Base-by-base conservation (phyloP, 2,888 invertebrate genomes). In the Campaea margaritaria region DNA sequence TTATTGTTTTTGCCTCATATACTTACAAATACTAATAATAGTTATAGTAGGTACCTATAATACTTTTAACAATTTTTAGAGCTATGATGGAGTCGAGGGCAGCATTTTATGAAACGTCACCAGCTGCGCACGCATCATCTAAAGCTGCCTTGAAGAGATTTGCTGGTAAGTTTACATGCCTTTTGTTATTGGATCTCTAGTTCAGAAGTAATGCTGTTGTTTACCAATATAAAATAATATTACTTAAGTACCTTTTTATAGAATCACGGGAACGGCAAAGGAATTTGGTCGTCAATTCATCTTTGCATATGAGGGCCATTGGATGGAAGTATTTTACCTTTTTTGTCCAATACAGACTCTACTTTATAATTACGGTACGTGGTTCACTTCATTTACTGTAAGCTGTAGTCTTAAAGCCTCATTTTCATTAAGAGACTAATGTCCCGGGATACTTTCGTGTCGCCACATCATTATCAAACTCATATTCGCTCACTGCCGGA, bases 291-390 rank as follows among this genome's bases (percentile, higher is more conserved):
- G 68, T 63, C n/a, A 38, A 64, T 11, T 66, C 69, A 10, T 48
- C 65, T 5, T 45, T 62, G 0, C 81, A 83, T 28, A 49, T 90
- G 3, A 69, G 64, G 54, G 63, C 62, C 10, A 75, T 85, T 12
- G 75, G 69, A 11, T 78, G 76, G 78, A 91, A 91, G 56, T 87
- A 81, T 65, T 65, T 76, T 2, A 65, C 76, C 0, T 91, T 86
- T 62, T 85, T 86, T 64, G 28, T 59, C 5, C 74, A 79, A 47
- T 73, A 86, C 62, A 79, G 72, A 58, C 64, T 77, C 0, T 71
- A 74, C 38, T 72, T 88, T 2, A 54, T 77, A 13, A 36, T 86
- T 0, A 87, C 85, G 67, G 86, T 89, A 67, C 74, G 68, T 58
- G 2, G n/a, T 36, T 3, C 36, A 36, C n/a, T 1, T 36, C 12